These are phyloP conservation scores for Sinocyclocheilus anophthalmus DNA, from an alignment of 2,113 vertebrate genomes.

Conservation along the genomic window DNA sequence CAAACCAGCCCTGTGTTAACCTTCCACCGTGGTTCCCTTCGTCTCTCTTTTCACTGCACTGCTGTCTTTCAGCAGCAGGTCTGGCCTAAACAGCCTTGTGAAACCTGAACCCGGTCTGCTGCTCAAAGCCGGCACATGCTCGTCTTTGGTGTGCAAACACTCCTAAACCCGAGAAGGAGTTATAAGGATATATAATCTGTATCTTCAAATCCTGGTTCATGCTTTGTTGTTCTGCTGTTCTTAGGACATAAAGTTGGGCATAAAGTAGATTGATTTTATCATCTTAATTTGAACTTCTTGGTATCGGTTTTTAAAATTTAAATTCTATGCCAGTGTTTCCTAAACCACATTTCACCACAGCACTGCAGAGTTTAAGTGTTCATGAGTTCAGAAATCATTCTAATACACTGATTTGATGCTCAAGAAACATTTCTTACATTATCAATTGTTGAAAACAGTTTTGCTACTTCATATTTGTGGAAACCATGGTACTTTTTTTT, in stretches of 20 bases:
- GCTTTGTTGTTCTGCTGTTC: neutral
- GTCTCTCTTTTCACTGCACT: neutral
- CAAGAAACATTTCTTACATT: too few relatives aligned
- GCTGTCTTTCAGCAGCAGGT: constrained; percentile 21
- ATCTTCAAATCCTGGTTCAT: neutral
- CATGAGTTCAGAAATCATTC: neutral
- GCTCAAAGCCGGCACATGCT: neutral
- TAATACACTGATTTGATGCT: too few relatives aligned
- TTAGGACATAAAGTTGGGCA: neutral
- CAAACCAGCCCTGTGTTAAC: neutral
- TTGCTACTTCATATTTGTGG: neutral
- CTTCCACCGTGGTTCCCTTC: neutral
- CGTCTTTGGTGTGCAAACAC: constrained; percentile 17
- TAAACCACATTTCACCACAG: neutral
- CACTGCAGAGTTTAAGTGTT: neutral
- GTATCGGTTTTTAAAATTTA: neutral
- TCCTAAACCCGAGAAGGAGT: neutral
- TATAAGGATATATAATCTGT: neutral
- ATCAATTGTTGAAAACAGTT: too few relatives aligned
- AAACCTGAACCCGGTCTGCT: constrained; percentile 17
- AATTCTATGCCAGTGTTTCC: neutral
- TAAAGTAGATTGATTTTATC: neutral
- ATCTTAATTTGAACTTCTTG: neutral
- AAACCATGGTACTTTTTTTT: neutral
- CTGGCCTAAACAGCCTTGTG: constrained; percentile 16